Conservation (phyloP, 2,888 invertebrate species). For the Drosophila basisetae region DNA sequence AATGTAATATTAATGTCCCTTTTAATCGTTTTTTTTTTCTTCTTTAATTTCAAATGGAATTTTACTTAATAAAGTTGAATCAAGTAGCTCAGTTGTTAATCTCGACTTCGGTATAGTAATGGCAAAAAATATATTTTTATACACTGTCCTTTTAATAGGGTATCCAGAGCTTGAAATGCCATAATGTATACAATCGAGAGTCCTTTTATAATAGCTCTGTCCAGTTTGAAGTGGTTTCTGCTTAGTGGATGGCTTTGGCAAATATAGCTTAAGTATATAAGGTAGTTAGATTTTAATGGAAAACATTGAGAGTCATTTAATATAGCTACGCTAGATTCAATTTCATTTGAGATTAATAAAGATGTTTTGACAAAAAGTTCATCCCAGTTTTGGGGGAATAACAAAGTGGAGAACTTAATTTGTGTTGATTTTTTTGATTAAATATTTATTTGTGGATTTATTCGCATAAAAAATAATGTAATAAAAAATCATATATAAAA, state of each 20-base stretch:
- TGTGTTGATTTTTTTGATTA: not conserved
- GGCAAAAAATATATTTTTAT: not conserved
- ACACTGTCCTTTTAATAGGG: constrained; percentile 3
- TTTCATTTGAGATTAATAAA: not conserved
- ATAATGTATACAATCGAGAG: not conserved
- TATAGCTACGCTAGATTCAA: not conserved
- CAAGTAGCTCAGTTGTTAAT: not conserved
- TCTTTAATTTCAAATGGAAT: not conserved
- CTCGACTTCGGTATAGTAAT: not conserved
- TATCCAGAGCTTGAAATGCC: not conserved
- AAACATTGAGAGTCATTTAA: constrained; percentile 1
- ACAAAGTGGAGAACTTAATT: not conserved
- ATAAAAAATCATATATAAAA: not conserved
- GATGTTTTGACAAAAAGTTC: not conserved
- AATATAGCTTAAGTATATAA: not conserved
- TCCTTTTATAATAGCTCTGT: constrained; percentile 17
- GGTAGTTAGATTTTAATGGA: not conserved
- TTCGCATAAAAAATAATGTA: not conserved
- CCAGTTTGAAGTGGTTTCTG: constrained; percentile 16
- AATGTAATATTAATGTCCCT: not conserved
- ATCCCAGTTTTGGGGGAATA: not conserved
- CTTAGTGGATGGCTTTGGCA: constrained; percentile 10
- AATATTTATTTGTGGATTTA: not conserved
- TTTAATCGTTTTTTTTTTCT: not conserved
- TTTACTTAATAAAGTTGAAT: not conserved